These are phyloP conservation scores for Nesometra sesokonis DNA, from an alignment of 35 echinoderm and acorn worm genomes.

Conservation along the genomic window DNA sequence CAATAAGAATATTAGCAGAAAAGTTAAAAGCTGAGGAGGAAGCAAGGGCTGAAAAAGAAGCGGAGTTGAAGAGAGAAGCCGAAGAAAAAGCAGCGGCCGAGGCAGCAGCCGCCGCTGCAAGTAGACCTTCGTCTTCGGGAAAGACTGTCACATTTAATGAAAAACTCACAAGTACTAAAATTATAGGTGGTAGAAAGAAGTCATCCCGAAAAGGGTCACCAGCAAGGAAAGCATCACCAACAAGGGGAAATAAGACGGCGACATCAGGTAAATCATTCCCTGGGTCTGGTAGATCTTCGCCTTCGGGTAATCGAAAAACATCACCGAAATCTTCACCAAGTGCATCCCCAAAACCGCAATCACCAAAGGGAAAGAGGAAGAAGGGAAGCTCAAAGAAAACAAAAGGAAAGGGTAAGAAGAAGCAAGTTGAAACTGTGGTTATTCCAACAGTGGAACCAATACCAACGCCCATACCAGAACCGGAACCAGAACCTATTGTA, in stretches of 20 bases:
- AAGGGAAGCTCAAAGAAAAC: slow-evolving; percentile 1
- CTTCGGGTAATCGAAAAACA: background rate
- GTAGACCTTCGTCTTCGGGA: background rate
- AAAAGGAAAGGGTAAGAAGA: slow-evolving; percentile 25
- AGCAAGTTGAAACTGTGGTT: background rate
- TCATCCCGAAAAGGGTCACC: background rate
- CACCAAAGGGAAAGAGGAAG: background rate
- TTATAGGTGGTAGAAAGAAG: slow-evolving; percentile 16
- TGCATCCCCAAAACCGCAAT: background rate
- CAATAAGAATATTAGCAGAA: background rate
- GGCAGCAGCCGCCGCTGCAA: slow-evolving; percentile 7
- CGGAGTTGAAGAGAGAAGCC: background rate
- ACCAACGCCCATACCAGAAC: background rate
- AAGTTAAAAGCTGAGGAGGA: slow-evolving; percentile 23
- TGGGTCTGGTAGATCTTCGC: background rate
- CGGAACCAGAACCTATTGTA: background rate
- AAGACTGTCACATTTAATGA: slow-evolving; percentile 34
- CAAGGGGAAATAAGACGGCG: background rate
- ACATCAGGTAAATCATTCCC: background rate
- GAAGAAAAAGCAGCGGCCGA: background rate
- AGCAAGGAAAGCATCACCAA: background rate
- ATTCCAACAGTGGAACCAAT: background rate
- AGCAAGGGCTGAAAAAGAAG: slow-evolving; percentile 3
- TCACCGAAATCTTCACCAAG: background rate
- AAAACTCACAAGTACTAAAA: slow-evolving; percentile 31